Percentiles rank a stretch among this genome's conserved stretches.
Conservation (phyloP, 2,797 vertebrate species). For the Tapirus indicus region DNA sequence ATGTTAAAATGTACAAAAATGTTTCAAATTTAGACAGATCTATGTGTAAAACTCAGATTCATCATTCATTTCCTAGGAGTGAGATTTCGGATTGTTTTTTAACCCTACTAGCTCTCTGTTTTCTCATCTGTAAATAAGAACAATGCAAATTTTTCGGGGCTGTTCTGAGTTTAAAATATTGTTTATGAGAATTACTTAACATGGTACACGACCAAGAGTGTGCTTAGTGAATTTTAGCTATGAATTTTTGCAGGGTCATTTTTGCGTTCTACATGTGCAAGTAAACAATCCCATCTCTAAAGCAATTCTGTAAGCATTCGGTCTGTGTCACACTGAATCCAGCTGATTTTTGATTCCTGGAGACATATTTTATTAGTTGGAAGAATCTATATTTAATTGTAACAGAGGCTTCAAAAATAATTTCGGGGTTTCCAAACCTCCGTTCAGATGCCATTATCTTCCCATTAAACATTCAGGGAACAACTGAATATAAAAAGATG, state of each 20-base stretch:
- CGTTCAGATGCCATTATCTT: background rate
- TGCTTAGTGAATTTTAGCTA: background rate
- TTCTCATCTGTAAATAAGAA: background rate
- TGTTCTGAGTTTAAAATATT: background rate
- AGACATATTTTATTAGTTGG: background rate
- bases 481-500: background rate
- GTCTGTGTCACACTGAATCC: background rate
- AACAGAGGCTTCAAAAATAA: constrained; percentile 31
- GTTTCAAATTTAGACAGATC: background rate
- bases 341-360: background rate
- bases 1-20: background rate
- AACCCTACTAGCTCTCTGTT: background rate
- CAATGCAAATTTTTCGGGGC: background rate
- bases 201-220: background rate
- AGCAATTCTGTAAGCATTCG: background rate
- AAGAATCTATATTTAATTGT: background rate
- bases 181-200: background rate
- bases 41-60: background rate
- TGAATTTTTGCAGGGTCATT: background rate
- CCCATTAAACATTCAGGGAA: background rate
- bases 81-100: background rate
- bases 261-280: background rate
- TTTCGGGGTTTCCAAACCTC: background rate
- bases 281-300: background rate
- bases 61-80: background rate